These are phyloP conservation scores for Piaya cayana DNA, from an alignment of 2,113 vertebrate species.

Conservation along the genomic window DNA sequence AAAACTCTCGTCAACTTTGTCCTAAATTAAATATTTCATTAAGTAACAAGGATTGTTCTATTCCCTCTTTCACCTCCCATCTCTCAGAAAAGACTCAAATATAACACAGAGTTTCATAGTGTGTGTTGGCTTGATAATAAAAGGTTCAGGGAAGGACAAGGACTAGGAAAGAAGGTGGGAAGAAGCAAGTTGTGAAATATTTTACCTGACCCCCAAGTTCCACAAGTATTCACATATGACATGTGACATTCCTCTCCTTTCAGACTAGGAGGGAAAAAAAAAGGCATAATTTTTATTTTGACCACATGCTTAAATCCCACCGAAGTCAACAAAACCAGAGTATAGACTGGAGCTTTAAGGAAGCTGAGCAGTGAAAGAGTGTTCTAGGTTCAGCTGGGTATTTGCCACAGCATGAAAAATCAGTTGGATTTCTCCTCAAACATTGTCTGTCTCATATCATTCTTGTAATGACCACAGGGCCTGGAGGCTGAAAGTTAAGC, in stretches of 20 bases:
- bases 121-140: background rate
- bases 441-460: background rate
- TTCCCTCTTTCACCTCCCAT: background rate
- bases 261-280: background rate
- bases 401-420: background rate
- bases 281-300: background rate
- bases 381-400: background rate
- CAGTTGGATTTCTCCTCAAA: background rate
- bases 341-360: background rate
- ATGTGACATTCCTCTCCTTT: background rate
- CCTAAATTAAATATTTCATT: background rate
- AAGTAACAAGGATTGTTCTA: background rate
- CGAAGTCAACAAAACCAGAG: background rate
- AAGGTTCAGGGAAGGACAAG: background rate
- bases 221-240: background rate
- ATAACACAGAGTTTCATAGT: background rate
- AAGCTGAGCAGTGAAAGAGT: background rate
- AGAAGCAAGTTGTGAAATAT: background rate
- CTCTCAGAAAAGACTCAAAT: background rate
- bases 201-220: background rate
- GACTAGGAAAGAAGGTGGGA: background rate
- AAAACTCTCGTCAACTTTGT: background rate
- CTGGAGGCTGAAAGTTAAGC: background rate
- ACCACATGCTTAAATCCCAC: background rate
- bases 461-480: background rate